These are phyloP conservation scores for Myodes glareolus DNA, from an alignment of 2,113 vertebrate genomes.

Conservation along the genomic window DNA sequence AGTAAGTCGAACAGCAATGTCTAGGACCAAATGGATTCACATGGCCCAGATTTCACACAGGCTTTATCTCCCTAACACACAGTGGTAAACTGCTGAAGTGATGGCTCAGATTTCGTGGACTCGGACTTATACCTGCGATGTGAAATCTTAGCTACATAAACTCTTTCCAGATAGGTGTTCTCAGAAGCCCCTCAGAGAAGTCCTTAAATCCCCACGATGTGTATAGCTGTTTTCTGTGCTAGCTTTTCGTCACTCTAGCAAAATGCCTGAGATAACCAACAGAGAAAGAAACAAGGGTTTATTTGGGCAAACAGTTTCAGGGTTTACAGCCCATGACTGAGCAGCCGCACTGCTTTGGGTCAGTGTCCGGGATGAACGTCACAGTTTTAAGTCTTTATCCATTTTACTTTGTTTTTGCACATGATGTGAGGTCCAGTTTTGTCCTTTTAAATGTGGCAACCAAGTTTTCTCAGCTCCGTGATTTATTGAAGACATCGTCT, in stretches of 20 bases:
- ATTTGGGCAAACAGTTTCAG: neutral
- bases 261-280: neutral
- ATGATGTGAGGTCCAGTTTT: neutral
- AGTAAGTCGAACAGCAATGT: neutral
- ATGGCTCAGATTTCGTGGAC: neutral
- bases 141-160: neutral
- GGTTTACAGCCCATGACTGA: neutral
- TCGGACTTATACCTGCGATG: neutral
- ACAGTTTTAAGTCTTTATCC: neutral
- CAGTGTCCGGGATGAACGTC: neutral
- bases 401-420: neutral
- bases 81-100: neutral
- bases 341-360: neutral
- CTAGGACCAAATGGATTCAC: neutral
- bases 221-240: neutral
- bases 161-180: neutral
- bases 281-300: neutral
- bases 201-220: neutral
- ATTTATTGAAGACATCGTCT: neutral
- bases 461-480: neutral
- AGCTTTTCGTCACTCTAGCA: neutral
- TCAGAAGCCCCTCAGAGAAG: neutral
- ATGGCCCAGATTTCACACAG: neutral
- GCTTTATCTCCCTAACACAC: neutral
- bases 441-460: neutral